Evolutionary conservation across 2,888 invertebrate genomes (phyloP).

Genomic region (Agonopterix arenella): DNA sequence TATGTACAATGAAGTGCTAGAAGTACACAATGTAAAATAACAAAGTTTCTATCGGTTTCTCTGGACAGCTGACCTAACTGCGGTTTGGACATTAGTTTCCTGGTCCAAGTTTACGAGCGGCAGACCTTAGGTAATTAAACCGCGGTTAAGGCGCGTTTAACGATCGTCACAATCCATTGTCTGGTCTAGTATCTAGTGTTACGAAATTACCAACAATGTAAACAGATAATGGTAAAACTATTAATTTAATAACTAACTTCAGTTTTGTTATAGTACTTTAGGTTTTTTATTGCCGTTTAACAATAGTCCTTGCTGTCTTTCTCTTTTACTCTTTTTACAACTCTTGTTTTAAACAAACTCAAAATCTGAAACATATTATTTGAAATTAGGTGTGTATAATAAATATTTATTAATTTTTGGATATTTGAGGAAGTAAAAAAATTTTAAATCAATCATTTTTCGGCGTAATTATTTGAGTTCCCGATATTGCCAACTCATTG

Average conservation of each 20-base stretch:
- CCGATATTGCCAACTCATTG: too few species aligned
- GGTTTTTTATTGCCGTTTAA: too few species aligned
- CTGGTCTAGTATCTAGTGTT: constrained; percentile 11
- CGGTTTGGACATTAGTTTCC: constrained; percentile 66
- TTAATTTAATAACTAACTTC: background rate
- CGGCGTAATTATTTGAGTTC: too few species aligned
- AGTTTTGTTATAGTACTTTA: background rate
- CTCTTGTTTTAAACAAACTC: too few species aligned
- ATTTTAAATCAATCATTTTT: too few species aligned
- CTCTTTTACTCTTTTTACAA: too few species aligned
- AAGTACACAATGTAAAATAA: background rate
- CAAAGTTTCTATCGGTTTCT: constrained; percentile 5
- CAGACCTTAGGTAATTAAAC: constrained; percentile 61
- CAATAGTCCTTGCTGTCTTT: too few species aligned
- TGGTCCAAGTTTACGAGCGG: constrained; percentile 43
- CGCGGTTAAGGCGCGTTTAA: constrained; percentile 53
- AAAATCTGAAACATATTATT: too few species aligned
- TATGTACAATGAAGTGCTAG: too few species aligned
- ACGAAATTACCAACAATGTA: constrained; percentile 18
- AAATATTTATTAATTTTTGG: too few species aligned
- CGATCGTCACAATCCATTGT: constrained; percentile 57
- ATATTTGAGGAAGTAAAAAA: too few species aligned
- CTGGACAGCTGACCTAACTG: constrained; percentile 51
- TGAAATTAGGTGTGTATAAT: too few species aligned
- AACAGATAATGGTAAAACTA: background rate